Evolutionary conservation across 2,113 vertebrate genomes (phyloP), one percentile per base, ranked within the genome.

Genomic region (Athene noctua): DNA sequence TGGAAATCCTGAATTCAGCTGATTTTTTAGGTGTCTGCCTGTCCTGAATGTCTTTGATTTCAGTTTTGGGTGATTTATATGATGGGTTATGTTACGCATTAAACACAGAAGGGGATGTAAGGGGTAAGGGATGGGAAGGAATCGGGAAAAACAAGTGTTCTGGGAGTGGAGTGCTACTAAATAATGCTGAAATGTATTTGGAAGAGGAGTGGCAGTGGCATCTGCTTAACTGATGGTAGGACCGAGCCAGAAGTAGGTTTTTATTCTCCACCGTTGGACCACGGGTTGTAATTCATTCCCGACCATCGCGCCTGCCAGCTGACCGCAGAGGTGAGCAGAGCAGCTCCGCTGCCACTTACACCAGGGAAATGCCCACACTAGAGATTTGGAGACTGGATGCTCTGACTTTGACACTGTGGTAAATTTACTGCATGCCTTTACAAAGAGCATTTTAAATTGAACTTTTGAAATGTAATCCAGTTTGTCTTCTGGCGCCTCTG

Each of bases 301-400:
- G 0, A 78, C 32, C 27, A 40, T 4, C 1, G 11, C 0, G 14
- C 30, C 62, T 23, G 51, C 21, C 63, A 57, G 15, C 51, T 72
- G 52, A 73, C 46, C 1, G 3, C 2, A 9, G 59, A 80, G 80
- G 25, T 20, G 44, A 79, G 68, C n/a, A n/a, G 72, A 49, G 57
- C 46, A 89, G 13, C 14, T 71, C 71, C 6, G 5, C 63, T 74
- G 57, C 58, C 26, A 1, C 11, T 27, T 15, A 9, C 19, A 40
- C 26, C 63, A 49, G 44, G 42, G 42, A 79, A 55, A 63, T 19
- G 46, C 73, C 55, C 5, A 2, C 42, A 34, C n/a, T 20, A 36
- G 42, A 57, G 42, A 9, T 46, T 21, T 47, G 51, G 80, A 83
- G 25, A 44, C 11, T 26, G 40, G 29, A 23, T 51, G 22, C 22